These are phyloP conservation scores for Argyrosomus regius DNA, from an alignment of 2,797 vertebrate species.

Conservation along the genomic window DNA sequence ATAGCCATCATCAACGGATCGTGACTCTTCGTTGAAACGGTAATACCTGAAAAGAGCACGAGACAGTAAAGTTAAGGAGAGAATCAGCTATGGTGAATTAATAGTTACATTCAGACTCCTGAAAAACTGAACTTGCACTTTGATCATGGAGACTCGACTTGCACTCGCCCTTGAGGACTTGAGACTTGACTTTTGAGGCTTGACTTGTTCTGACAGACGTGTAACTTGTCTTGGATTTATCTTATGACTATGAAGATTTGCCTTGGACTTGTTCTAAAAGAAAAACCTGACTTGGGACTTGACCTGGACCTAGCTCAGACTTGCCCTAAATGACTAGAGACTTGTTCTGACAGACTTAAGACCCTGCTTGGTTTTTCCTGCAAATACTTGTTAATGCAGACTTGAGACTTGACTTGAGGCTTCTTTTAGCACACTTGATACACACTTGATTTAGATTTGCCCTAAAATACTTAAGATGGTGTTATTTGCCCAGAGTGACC, in stretches of 20 bases:
- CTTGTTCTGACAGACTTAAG: not conserved
- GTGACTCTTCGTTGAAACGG: slow-evolving; percentile 89
- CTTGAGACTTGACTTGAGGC: not conserved
- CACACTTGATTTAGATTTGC: not conserved
- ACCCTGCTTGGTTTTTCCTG: not conserved
- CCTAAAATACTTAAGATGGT: not conserved
- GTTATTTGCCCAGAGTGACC: not conserved
- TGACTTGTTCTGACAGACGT: not conserved
- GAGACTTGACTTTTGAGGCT: not conserved
- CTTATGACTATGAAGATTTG: not conserved
- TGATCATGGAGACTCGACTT: not conserved
- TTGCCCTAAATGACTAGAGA: too few relatives aligned
- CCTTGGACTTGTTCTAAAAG: not conserved
- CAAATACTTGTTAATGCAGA: not conserved
- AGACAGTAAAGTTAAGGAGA: not conserved
- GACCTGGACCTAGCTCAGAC: not conserved
- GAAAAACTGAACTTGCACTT: not conserved
- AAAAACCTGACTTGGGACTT: not conserved
- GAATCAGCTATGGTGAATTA: not conserved
- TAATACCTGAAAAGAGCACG: slow-evolving; percentile 87
- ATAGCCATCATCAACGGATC: slow-evolving; percentile 88
- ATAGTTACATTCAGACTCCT: not conserved
- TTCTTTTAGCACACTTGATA: not conserved
- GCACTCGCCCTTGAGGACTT: not conserved
- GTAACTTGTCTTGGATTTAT: not conserved